Evolutionary conservation across 2,888 invertebrate species (phyloP), one percentile per base, ranked within the genome.

Genomic region (Xanthia icteritia): DNA sequence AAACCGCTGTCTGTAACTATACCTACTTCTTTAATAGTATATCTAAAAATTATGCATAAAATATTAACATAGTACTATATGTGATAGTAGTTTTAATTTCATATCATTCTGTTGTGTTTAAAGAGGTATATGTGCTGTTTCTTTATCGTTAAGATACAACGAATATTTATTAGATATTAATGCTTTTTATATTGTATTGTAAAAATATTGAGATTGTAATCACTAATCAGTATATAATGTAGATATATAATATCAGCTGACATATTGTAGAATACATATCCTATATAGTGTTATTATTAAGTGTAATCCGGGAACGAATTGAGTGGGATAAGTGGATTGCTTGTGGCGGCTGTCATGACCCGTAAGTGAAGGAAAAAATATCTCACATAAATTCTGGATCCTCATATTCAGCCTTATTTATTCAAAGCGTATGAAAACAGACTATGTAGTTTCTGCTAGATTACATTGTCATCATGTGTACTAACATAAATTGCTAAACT

Each of bases 141-240:
- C 17, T 83, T 82, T 82, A 64, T 72, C 56, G 39, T 80, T 77
- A 79, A 77, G 65, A 85, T 85, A 91, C 91, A 91, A 91, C 91
- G 91, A 91, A 91, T 90, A 90, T 89, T 86, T 74, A 79, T 79
- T 89, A 90, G 88, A 61, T 72, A 74, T 72, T 85, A 88, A 67
- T 80, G 85, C 87, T 84, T 86, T 86, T 88, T 87, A 87, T 84
- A 88, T 78, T 80, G 76, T 77, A 78, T 72, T 81, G 81, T 82
- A 79, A 75, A 85, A 83, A 85, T 84, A 81, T 76, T 70, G 66
- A n/a, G 5, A 86, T 75, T 83, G 54, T 74, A 85, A 74, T 69
- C 60, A 54, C 45, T 69, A 85, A 65, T 65, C 69, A 42, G 64
- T 73, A 63, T 79, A 73, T 58, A 66, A 73, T 71, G 63, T 86